A percentile compares a stretch with the other conserved stretches of the same genome.
Conservation (phyloP, 2,113 vertebrate genomes). For the Platichthys flesus region DNA sequence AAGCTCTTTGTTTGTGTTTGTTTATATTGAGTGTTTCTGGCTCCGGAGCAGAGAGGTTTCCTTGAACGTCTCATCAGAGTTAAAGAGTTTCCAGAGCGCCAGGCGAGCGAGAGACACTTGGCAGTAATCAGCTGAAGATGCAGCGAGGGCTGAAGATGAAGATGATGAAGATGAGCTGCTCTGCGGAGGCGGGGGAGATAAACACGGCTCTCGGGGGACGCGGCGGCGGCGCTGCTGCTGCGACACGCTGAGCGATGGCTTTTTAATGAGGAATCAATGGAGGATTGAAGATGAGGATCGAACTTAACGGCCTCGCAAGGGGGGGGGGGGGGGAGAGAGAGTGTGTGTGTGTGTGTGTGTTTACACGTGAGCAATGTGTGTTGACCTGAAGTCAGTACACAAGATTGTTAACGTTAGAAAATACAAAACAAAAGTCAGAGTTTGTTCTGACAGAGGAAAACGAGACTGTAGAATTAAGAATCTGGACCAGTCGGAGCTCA, state of each 20-base stretch:
- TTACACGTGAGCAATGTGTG: neutral
- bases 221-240: slow-evolving; percentile 45
- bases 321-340: neutral
- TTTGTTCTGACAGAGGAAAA: neutral
- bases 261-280: slow-evolving; percentile 71
- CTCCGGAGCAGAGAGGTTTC: neutral
- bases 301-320: neutral
- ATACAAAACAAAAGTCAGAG: too few relatives aligned
- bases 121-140: slow-evolving; percentile 27
- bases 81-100: neutral
- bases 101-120: neutral
- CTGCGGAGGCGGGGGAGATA: slow-evolving; percentile 48
- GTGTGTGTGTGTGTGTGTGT: neutral
- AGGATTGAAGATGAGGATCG: slow-evolving; percentile 53
- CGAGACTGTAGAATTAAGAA: neutral
- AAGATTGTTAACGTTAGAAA: too few relatives aligned
- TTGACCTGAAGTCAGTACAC: too few relatives aligned
- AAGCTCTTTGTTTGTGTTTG: too few relatives aligned
- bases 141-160: neutral
- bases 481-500: too few relatives aligned
- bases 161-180: neutral
- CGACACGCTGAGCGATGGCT: slow-evolving; percentile 53
- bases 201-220: slow-evolving; percentile 35
- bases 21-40: neutral
- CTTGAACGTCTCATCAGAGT: neutral